Evolutionary conservation across 2,113 vertebrate species (phyloP).

Genomic region (Ammospiza caudacuta): DNA sequence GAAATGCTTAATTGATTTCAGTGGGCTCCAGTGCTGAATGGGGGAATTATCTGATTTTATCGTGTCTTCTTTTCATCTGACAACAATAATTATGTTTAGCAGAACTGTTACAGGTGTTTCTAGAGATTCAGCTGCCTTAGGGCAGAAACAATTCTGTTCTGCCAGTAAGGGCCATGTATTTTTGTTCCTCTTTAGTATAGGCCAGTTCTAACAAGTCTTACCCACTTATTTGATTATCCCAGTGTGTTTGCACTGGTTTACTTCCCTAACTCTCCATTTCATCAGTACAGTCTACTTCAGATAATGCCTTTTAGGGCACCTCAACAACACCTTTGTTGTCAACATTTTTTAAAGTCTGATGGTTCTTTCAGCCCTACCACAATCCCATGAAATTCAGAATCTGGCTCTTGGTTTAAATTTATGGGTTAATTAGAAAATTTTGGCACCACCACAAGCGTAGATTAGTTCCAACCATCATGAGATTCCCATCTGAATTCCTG

Average conservation of each 20-base stretch:
- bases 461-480: not conserved
- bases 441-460: not conserved
- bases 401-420: conserved; percentile 39
- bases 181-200: not conserved
- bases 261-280: not conserved
- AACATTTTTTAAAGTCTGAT: not conserved
- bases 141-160: not conserved
- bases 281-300: not conserved
- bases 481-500: conserved; percentile 25
- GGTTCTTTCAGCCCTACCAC: not conserved
- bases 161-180: not conserved
- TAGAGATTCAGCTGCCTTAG: not conserved
- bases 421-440: conserved; percentile 19
- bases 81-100: not conserved
- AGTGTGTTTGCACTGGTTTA: not conserved
- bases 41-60: conserved; percentile 5
- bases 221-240: not conserved
- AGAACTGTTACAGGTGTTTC: conserved; percentile 23
- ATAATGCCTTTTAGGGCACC: not conserved
- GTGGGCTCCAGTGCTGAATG: not conserved
- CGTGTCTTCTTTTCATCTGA: not conserved
- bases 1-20: not conserved
- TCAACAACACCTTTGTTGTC: not conserved
- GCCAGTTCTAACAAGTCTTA: not conserved
- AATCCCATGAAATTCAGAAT: not conserved